Conservation (phyloP, 1,140 invertebrate genomes). For the Sarcophaga bullata region DNA sequence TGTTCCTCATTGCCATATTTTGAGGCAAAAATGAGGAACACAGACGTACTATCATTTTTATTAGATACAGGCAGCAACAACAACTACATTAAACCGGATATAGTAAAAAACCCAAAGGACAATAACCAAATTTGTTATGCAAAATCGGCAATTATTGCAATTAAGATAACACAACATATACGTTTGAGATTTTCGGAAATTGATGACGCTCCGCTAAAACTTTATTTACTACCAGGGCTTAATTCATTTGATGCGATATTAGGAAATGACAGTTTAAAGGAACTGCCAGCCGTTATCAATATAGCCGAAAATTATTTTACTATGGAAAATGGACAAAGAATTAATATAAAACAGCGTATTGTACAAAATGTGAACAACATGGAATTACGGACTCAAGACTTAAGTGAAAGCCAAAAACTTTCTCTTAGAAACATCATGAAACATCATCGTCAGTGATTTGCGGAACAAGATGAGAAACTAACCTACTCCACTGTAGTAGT, state of each 20-base stretch:
- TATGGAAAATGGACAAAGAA: background rate
- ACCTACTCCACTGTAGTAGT: background rate
- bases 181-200: constrained; percentile 10
- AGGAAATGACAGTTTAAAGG: constrained; percentile 27
- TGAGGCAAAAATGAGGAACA: constrained; percentile 44
- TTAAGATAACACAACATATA: constrained; percentile 41
- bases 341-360: background rate
- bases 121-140: constrained; percentile 43
- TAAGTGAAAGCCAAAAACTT: background rate
- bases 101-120: constrained; percentile 36
- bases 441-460: background rate
- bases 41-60: constrained; percentile 44
- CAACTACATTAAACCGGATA: constrained; percentile 48
- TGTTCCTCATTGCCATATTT: constrained; percentile 50
- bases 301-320: constrained; percentile 2
- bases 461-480: background rate
- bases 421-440: background rate
- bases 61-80: constrained; percentile 46
- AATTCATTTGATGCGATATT: constrained; percentile 22
- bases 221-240: background rate
- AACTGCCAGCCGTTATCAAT: constrained; percentile 22
- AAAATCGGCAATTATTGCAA: constrained; percentile 40
- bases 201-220: background rate
- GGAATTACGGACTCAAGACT: no score
- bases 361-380: background rate